These are phyloP conservation scores for Glossophaga mutica DNA, from an alignment of 2,797 vertebrate genomes.

Conservation along the genomic window DNA sequence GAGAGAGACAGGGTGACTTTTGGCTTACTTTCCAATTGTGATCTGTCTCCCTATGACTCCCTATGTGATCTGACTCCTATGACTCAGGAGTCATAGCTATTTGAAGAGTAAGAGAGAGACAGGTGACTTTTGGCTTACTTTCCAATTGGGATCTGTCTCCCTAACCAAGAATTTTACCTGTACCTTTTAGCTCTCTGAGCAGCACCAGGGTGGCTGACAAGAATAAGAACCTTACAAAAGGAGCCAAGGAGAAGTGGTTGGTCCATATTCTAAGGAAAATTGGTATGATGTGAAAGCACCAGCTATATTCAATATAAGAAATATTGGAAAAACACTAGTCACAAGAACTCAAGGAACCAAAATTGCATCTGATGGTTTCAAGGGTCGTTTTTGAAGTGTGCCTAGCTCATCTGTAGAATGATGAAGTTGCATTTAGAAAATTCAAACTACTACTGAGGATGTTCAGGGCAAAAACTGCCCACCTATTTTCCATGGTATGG, in stretches of 20 bases:
- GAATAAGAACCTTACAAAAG: background rate
- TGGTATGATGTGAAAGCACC: background rate
- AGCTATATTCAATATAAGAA: background rate
- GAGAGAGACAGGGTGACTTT: background rate
- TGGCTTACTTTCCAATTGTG: background rate
- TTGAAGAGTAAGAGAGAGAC: background rate
- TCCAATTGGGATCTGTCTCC: background rate
- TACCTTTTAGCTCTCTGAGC: background rate
- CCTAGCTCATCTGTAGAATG: background rate
- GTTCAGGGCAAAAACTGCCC: background rate
- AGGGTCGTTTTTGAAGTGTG: background rate
- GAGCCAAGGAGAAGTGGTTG: background rate
- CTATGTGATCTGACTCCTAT: no score
- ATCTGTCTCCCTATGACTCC: no score
- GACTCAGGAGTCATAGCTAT: background rate
- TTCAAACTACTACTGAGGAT: background rate
- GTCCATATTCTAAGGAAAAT: background rate
- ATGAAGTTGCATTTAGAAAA: background rate
- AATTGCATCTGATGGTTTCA: background rate
- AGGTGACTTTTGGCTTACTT: background rate
- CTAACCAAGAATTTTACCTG: background rate
- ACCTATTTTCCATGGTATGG: background rate
- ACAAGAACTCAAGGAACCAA: background rate
- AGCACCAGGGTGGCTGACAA: background rate
- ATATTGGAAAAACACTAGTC: background rate